Evolutionary conservation across 1,140 invertebrate genomes (phyloP).

Genomic region (Drosophila ogumai): DNA sequence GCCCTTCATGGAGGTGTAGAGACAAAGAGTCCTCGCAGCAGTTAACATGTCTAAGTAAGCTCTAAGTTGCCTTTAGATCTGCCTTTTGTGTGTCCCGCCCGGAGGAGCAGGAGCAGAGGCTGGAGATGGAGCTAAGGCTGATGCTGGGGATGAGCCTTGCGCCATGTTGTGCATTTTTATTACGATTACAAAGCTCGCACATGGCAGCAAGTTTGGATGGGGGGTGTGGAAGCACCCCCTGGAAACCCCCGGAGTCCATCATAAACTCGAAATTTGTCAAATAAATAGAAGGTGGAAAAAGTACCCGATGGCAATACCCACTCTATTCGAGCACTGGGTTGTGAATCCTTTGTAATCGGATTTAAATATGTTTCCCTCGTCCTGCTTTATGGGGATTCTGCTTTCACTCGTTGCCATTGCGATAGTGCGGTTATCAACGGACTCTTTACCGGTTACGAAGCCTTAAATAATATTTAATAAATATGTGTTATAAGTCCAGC

Average conservation of each 20-base stretch:
- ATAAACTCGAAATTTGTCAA: constrained; percentile 80
- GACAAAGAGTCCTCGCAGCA: constrained; percentile 43
- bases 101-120: not conserved
- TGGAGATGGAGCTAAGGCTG: not conserved
- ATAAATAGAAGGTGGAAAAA: constrained; percentile 56
- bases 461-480: not conserved
- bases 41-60: constrained; percentile 61
- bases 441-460: not conserved
- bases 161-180: constrained; percentile 78
- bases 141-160: constrained; percentile 8
- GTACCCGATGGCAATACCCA: constrained; percentile 16
- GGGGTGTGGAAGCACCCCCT: not conserved
- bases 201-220: constrained; percentile 16
- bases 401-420: constrained; percentile 12
- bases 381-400: constrained; percentile 8
- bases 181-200: constrained; percentile 53
- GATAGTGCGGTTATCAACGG: constrained; percentile 22
- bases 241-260: constrained; percentile 16
- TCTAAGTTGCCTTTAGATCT: constrained; percentile 46
- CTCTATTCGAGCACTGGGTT: constrained; percentile 31
- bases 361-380: constrained; percentile 42
- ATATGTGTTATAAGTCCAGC: constrained; percentile 1
- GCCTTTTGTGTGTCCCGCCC: constrained; percentile 35
- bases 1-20: constrained; percentile 16
- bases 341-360: constrained; percentile 53